A percentile compares a stretch with the other conserved stretches of the same genome.
Evolutionary conservation across 2,888 invertebrate genomes (phyloP).

Genomic region (Caenorhabditis panamensis): DNA sequence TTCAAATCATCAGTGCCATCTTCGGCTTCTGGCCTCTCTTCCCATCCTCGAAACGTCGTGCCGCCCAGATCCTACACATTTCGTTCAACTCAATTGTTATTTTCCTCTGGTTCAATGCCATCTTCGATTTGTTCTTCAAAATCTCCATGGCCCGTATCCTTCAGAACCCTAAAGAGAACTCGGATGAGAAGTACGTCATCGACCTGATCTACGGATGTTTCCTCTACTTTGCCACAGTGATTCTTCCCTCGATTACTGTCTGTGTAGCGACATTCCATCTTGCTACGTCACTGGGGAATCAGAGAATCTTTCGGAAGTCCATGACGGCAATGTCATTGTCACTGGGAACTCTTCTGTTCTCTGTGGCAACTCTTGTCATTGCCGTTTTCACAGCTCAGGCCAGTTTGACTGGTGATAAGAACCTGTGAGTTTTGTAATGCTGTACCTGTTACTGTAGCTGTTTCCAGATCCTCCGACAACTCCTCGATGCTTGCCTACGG

Average conservation of each 20-base stretch:
- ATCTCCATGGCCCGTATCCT: slow-evolving; percentile 55
- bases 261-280: slow-evolving; percentile 37
- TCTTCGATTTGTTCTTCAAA: slow-evolving; percentile 55
- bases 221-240: slow-evolving; percentile 58
- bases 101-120: slow-evolving; percentile 59
- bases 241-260: slow-evolving; percentile 58
- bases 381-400: slow-evolving; percentile 52
- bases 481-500: slow-evolving; percentile 51
- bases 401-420: slow-evolving; percentile 38
- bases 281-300: not conserved
- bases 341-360: slow-evolving; percentile 42
- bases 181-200: slow-evolving; percentile 60
- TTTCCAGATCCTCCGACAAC: slow-evolving; percentile 34
- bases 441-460: not conserved
- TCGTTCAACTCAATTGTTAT: slow-evolving; percentile 53
- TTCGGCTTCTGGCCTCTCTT: slow-evolving; percentile 64
- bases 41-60: slow-evolving; percentile 10
- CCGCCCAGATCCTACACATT: slow-evolving; percentile 58
- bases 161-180: not conserved
- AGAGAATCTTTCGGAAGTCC: slow-evolving; percentile 26
- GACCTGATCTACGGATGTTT: slow-evolving; percentile 58
- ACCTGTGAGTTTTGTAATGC: slow-evolving; percentile 37
- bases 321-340: slow-evolving; percentile 45
- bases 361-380: slow-evolving; percentile 41
- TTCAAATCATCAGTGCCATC: slow-evolving; percentile 58